Evolutionary conservation across 2,888 invertebrate genomes (phyloP).

Genomic region (Erannis defoliaria): DNA sequence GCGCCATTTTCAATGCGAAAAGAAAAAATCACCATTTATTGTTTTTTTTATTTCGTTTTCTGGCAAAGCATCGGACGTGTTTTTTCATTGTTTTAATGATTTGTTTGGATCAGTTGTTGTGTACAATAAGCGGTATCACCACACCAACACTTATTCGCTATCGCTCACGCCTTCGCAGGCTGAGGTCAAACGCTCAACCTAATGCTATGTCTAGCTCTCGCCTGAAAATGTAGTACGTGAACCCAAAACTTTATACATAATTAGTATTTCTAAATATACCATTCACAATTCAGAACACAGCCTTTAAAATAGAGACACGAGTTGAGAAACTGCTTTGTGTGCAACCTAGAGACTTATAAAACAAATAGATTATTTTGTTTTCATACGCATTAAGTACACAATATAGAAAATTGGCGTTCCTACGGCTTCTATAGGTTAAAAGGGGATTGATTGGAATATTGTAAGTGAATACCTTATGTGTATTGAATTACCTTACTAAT

Average conservation of each 20-base stretch:
- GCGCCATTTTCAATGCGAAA: too few species aligned
- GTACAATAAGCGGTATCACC: too few species aligned
- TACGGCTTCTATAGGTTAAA: constrained; percentile 30
- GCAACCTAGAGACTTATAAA: constrained; percentile 18
- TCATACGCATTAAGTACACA: constrained; percentile 14
- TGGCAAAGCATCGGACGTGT: too few species aligned
- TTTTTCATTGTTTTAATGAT: too few species aligned
- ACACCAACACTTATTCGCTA: too few species aligned
- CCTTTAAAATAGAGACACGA: constrained; percentile 8
- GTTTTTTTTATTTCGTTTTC: too few species aligned
- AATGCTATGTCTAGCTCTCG: background rate
- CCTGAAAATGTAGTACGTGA: background rate
- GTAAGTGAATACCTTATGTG: constrained; percentile 30
- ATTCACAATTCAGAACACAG: background rate
- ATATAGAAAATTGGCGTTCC: constrained; percentile 19
- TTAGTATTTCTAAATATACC: background rate
- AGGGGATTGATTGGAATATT: constrained; percentile 33
- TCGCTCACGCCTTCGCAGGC: too few species aligned
- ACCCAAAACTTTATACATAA: background rate
- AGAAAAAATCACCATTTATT: too few species aligned
- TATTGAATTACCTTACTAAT: constrained; percentile 36
- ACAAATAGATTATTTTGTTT: constrained; percentile 25
- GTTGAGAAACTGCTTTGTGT: constrained; percentile 18
- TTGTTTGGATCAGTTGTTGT: too few species aligned
- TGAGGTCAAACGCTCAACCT: background rate